Evolutionary conservation across 53 echinoderm and acorn worm genomes (phyloP).

Genomic region (Zoroaster sp.): DNA sequence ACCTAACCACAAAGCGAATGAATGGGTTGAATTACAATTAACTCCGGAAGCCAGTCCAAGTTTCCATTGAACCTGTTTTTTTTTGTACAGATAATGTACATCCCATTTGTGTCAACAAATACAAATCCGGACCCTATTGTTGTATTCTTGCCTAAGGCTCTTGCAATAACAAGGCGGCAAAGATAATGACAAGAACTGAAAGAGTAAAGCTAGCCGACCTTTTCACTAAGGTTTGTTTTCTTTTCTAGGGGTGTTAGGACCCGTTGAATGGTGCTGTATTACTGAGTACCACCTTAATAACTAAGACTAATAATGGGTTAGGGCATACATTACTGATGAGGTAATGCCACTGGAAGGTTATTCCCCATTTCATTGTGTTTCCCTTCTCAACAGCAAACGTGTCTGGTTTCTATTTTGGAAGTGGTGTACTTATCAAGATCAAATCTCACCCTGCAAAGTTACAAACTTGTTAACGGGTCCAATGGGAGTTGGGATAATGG

Average conservation of each 20-base stretch:
- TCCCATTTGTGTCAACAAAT: background rate
- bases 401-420: background rate
- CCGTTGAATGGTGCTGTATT: background rate
- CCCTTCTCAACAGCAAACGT: background rate
- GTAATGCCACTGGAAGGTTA: constrained; percentile 21
- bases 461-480: background rate
- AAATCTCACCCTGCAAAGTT: background rate
- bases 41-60: background rate
- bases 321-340: constrained; percentile 5
- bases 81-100: no score
- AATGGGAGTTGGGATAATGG: background rate
- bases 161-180: background rate
- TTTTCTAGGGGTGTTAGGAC: no score
- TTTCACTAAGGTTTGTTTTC: background rate
- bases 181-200: background rate
- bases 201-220: background rate
- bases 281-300: background rate
- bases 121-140: background rate
- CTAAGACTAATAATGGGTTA: background rate
- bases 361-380: constrained; percentile 23
- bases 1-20: background rate
- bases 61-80: background rate
- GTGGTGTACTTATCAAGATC: background rate
- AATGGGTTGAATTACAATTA: background rate
- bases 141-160: background rate